Evolutionary conservation across 2,797 vertebrate species (phyloP).

Genomic region (Phyllotis vaccarum): DNA sequence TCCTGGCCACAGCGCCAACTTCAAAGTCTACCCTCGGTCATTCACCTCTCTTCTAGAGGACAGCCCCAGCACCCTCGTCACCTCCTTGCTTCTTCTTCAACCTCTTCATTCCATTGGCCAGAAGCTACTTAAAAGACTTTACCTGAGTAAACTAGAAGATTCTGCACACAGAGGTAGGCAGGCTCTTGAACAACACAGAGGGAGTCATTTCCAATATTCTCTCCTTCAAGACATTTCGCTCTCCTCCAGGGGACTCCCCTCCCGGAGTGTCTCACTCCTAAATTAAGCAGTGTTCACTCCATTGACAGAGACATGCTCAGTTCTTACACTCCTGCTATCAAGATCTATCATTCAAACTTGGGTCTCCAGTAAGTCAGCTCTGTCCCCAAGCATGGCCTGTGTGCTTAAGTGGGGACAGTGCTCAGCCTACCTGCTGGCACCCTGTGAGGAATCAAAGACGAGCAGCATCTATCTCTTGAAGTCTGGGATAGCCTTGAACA

Average conservation of each 20-base stretch:
- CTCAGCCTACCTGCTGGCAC: neutral
- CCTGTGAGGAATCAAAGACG: neutral
- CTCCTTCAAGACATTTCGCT: neutral
- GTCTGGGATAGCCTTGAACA: neutral
- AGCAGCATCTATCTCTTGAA: neutral
- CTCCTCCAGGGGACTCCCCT: neutral
- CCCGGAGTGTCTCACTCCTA: neutral
- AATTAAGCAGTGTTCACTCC: neutral
- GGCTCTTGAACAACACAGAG: neutral
- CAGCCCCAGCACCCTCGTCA: neutral
- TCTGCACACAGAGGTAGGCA: neutral
- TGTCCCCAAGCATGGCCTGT: neutral
- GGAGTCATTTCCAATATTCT: neutral
- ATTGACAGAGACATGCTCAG: neutral
- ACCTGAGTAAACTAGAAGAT: neutral
- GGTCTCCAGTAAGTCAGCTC: neutral
- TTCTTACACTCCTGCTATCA: neutral
- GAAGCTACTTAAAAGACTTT: constrained; percentile 42
- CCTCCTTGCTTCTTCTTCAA: neutral
- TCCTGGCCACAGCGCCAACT: neutral
- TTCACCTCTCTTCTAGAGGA: neutral
- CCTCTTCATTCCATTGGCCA: neutral
- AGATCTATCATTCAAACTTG: neutral
- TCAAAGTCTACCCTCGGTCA: neutral
- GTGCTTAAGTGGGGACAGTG: neutral